These are phyloP conservation scores for Oophaga sylvatica DNA, from an alignment of 2,797 vertebrate species.

Conservation along the genomic window DNA sequence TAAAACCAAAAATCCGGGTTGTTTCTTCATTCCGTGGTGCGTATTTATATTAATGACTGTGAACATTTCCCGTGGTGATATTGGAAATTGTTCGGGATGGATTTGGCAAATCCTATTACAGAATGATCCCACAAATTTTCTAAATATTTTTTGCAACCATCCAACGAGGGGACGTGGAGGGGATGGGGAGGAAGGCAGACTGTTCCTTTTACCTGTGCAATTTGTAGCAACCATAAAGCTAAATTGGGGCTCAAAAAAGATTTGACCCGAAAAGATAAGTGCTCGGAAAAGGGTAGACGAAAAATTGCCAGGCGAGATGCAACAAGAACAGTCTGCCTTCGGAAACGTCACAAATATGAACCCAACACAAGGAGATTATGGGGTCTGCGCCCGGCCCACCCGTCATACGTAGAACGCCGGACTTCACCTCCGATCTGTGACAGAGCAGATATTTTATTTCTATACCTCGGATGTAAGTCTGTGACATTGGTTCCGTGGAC, in stretches of 20 bases:
- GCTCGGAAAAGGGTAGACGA: conserved; percentile 5
- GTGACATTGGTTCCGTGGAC: conserved; percentile 39
- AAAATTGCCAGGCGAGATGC: background rate
- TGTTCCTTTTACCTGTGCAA: conserved; percentile 9
- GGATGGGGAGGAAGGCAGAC: conserved; percentile 17
- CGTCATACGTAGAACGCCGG: background rate
- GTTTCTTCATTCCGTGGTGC: background rate
- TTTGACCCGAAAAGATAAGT: conserved; percentile 1
- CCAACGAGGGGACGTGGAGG: background rate
- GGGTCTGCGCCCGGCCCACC: background rate
- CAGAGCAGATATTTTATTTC: background rate
- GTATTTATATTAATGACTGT: too few species aligned
- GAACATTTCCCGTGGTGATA: background rate
- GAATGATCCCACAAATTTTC: background rate
- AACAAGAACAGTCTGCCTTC: background rate
- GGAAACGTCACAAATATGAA: background rate
- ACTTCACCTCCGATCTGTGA: background rate
- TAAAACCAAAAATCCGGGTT: background rate
- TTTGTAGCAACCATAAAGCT: background rate
- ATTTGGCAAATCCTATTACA: conserved; percentile 25
- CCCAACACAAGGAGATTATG: background rate
- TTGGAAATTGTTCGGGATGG: background rate
- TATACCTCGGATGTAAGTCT: conserved; percentile 51
- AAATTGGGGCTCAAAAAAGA: background rate
- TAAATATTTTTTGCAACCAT: conserved; percentile 18